Evolutionary conservation across 2,113 vertebrate genomes (phyloP).

Genomic region (Nesoenas mayeri): DNA sequence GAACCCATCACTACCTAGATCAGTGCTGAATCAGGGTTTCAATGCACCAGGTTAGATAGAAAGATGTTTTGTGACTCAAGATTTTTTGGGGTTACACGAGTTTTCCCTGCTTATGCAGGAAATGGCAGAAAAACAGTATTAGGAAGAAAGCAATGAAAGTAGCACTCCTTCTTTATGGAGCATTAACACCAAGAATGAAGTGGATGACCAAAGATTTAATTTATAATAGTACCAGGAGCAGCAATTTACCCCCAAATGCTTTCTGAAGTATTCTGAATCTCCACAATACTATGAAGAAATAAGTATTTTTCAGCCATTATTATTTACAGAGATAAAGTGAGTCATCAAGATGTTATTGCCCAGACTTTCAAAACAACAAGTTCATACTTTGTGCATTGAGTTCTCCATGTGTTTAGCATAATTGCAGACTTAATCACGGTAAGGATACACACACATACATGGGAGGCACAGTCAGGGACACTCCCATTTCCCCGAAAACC

Average conservation of each 20-base stretch:
- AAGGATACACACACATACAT: neutral
- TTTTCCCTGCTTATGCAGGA: neutral
- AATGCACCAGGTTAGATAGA: neutral
- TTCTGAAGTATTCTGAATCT: neutral
- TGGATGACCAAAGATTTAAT: neutral
- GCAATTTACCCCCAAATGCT: neutral
- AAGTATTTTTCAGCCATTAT: neutral
- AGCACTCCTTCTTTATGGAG: neutral
- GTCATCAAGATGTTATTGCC: conserved; percentile 24
- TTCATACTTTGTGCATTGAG: neutral
- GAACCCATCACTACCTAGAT: neutral
- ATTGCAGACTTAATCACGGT: conserved; percentile 18
- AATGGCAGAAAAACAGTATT: neutral
- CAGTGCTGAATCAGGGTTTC: neutral
- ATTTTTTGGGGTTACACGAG: neutral
- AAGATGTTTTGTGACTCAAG: neutral
- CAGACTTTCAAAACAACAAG: conserved; percentile 33
- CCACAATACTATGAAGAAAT: neutral
- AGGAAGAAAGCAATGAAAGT: neutral
- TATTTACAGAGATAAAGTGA: conserved; percentile 33
- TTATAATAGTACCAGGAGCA: neutral
- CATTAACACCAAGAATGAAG: neutral
- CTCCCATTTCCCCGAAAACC: neutral
- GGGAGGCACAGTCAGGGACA: neutral
- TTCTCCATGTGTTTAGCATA: conserved; percentile 15